These are phyloP conservation scores for Notolepis coatsorum DNA, from an alignment of 2,797 vertebrate genomes.

Conservation along the genomic window DNA sequence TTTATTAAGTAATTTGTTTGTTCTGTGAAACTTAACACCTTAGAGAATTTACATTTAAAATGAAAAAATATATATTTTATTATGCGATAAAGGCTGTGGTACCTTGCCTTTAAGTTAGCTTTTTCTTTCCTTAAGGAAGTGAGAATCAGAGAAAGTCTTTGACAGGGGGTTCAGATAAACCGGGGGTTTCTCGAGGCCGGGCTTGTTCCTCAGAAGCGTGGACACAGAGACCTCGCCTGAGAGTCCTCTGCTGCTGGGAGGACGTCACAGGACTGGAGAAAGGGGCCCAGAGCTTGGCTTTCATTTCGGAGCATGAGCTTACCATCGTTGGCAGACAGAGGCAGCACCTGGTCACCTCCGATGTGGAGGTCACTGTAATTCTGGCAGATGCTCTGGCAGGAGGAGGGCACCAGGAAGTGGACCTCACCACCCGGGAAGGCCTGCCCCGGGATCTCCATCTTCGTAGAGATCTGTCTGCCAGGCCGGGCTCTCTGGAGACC, in stretches of 20 bases:
- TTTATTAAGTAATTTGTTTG: too few relatives aligned
- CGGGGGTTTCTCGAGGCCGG: constrained; percentile 12
- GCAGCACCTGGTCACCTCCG: constrained; percentile 92
- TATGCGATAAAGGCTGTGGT: not conserved
- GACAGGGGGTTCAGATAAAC: not conserved
- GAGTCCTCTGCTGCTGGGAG: constrained; percentile 83
- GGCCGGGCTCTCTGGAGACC: constrained; percentile 13
- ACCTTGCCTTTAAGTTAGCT: too few relatives aligned
- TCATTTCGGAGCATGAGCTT: constrained; percentile 79
- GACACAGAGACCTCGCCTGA: constrained; percentile 53
- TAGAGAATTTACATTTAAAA: too few relatives aligned
- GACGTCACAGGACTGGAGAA: constrained; percentile 92
- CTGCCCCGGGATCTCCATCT: constrained; percentile 71
- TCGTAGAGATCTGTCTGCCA: constrained; percentile 59
- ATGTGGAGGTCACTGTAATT: constrained; percentile 96
- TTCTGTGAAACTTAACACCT: too few relatives aligned
- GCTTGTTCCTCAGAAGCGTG: constrained; percentile 18
- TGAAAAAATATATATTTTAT: not conserved
- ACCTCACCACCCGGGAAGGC: constrained; percentile 70
- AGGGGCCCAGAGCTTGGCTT: constrained; percentile 80
- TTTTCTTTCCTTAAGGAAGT: too few relatives aligned
- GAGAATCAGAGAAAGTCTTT: constrained; percentile 1
- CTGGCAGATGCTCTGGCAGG: constrained; percentile 94
- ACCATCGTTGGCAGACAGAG: constrained; percentile 82
- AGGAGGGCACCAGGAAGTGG: constrained; percentile 91